Percentiles rank a stretch among this genome's conserved stretches.
Conservation (phyloP, 2,113 vertebrate species). For the Stegostoma tigrinum region DNA sequence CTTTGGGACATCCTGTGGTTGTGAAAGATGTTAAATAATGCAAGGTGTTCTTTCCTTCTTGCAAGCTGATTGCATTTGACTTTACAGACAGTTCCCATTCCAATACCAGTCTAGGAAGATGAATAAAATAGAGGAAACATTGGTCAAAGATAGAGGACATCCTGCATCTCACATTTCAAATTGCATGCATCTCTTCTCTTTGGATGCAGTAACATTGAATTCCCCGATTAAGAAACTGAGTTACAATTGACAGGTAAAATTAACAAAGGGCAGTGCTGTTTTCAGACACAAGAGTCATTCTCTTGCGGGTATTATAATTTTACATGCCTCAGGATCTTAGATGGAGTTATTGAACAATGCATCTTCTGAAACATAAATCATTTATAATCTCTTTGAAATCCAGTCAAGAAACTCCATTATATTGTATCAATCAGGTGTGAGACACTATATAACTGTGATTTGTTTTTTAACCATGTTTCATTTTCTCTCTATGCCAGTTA, state of each 20-base stretch:
- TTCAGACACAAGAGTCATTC: not conserved
- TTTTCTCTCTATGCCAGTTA: not conserved
- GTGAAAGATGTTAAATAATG: not conserved
- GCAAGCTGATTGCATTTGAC: not conserved
- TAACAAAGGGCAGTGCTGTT: not conserved
- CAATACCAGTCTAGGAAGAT: not conserved
- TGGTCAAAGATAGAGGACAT: not conserved
- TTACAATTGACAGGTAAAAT: not conserved
- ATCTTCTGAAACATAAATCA: not conserved
- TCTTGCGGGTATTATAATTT: not conserved
- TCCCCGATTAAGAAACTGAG: not conserved
- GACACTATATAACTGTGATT: not conserved
- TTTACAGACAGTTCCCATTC: not conserved
- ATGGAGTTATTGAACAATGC: not conserved
- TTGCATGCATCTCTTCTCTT: not conserved
- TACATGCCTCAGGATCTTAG: not conserved
- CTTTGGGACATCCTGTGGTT: not conserved
- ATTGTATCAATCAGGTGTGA: not conserved
- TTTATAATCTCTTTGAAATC: not conserved
- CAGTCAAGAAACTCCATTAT: conserved; percentile 5
- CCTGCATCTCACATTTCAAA: not conserved
- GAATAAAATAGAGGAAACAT: too few relatives aligned
- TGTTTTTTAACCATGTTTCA: not conserved
- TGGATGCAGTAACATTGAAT: not conserved
- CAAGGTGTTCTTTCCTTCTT: not conserved